Percentiles rank a stretch among this genome's conserved stretches.
phyloP scores from a whole-genome alignment of 1,140 invertebrate genomes.

The Lycorma delicatula region DNA sequence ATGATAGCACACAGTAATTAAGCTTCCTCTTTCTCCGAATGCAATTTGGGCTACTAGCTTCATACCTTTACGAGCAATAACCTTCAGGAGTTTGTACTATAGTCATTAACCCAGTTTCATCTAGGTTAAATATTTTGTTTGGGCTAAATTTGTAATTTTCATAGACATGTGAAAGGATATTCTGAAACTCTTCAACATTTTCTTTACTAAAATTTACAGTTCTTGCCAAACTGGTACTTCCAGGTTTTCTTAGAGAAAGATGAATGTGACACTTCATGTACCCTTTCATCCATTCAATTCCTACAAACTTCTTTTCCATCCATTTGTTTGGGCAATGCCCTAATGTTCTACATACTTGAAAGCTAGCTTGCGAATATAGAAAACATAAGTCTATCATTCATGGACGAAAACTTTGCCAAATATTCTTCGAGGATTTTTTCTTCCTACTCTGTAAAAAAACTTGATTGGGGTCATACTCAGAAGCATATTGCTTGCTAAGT shows the following conservation, averaged over 20 bases:
- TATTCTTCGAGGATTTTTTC: too few species aligned
- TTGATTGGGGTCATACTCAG: too few species aligned
- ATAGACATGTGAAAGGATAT: not conserved
- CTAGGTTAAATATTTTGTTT: constrained; percentile 33
- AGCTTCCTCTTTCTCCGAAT: constrained; percentile 32
- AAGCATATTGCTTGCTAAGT: too few species aligned
- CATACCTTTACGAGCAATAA: constrained; percentile 28
- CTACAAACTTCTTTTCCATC: constrained; percentile 22
- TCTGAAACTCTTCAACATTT: constrained; percentile 17
- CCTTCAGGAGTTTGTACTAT: constrained; percentile 28
- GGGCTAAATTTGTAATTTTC: constrained; percentile 11
- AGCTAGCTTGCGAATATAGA: too few species aligned
- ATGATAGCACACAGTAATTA: constrained; percentile 32
- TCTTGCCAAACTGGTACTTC: constrained; percentile 28
- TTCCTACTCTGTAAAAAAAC: too few species aligned
- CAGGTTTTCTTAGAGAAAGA: constrained; percentile 27
- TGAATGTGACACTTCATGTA: constrained; percentile 27
- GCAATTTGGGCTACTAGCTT: constrained; percentile 30
- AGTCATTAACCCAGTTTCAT: constrained; percentile 31
- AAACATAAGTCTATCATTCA: too few species aligned
- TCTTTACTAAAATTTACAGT: constrained; percentile 31
- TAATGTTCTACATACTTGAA: too few species aligned
- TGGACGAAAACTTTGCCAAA: too few species aligned
- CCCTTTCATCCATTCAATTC: constrained; percentile 27
- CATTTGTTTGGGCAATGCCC: constrained; percentile 24